Base-by-base conservation (phyloP, 2,797 vertebrate genomes). In the Triplophysa bombifrons region DNA sequence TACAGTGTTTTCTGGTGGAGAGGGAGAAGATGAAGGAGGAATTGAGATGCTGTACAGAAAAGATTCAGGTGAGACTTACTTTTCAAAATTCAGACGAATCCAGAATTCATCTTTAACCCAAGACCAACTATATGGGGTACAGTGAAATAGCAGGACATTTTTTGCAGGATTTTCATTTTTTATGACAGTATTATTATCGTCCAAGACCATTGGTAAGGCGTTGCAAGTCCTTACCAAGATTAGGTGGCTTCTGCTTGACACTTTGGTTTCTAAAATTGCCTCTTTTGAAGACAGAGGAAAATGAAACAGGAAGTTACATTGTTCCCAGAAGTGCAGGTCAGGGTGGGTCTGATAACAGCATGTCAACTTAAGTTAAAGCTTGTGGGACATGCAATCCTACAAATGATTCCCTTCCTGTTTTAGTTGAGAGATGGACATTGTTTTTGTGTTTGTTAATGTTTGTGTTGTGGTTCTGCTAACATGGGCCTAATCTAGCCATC, bases 1-100 rank as follows among this genome's bases (percentile, higher is more conserved):
- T 93, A 81, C 86, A 85, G 79, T 81, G 76, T 82, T 87, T 94
- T n/a, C 86, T 93, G 79, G 79, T 80, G 65, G 93, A 94, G 16
- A 76, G 86, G 46, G 81, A 72, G 53, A 73, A 81, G 55, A 83
- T 87, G 72, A 78, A 79, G 66, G 82, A 78, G 20, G 85, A 88
- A 80, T 84, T 93, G 81, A 91, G 81, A 82, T 89, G 77, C 78
- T 72, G 93, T 81, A 92, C 87, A 84, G 90, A 79, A 55, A 89
- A 88, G 44, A 84, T 93, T 71, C 87, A 93, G 94, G 94, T 94
- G 72, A 91, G 25, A 30, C 25, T 16, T 7, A 61, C 5, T 61
- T 60, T 14, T 27, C 6, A 8, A 63, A 30, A 63, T 6, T 16
- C 55, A 22, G 8, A 56, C 4, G 44, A 5, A 11, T 13, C 20